Percentiles rank a stretch among this genome's conserved stretches.
Evolutionary conservation across 2,113 vertebrate genomes (phyloP).

Genomic region (Syngnathus scovelli): DNA sequence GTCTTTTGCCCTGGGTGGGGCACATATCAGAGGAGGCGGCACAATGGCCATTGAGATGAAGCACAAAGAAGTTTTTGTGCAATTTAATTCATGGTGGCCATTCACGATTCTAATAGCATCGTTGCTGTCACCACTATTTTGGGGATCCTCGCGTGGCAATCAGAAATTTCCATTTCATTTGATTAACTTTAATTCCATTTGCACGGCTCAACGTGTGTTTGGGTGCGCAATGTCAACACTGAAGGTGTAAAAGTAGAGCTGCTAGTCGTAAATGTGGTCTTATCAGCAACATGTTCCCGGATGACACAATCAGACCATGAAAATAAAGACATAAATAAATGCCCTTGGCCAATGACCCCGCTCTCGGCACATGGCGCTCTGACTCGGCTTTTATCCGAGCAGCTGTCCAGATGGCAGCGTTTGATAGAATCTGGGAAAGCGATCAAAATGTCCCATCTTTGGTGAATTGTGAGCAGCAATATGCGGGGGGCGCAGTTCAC

Average conservation of each 20-base stretch:
- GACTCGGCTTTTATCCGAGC: conserved; percentile 14
- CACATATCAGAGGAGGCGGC: no score
- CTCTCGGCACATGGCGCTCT: neutral
- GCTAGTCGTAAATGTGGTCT: conserved; percentile 24
- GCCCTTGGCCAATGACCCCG: neutral
- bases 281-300: conserved; percentile 11
- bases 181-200: neutral
- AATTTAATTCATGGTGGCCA: no score
- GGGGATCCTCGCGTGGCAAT: no score
- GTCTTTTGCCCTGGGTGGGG: no score
- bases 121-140: no score
- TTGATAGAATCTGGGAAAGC: conserved; percentile 1
- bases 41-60: no score
- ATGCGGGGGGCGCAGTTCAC: no score
- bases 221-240: conserved; percentile 3
- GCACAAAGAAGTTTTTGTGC: no score
- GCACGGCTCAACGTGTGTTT: neutral
- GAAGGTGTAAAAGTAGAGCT: conserved; percentile 11
- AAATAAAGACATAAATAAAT: conserved; percentile 2
- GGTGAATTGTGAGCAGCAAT: neutral
- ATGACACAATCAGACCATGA: conserved; percentile 29
- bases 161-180: no score
- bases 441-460: conserved; percentile 4
- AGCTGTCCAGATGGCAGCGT: conserved; percentile 4
- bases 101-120: no score